Percentiles rank a stretch among this genome's conserved stretches.
Conservation (phyloP, 1,140 invertebrate species). For the Drosophila oshimai region DNA sequence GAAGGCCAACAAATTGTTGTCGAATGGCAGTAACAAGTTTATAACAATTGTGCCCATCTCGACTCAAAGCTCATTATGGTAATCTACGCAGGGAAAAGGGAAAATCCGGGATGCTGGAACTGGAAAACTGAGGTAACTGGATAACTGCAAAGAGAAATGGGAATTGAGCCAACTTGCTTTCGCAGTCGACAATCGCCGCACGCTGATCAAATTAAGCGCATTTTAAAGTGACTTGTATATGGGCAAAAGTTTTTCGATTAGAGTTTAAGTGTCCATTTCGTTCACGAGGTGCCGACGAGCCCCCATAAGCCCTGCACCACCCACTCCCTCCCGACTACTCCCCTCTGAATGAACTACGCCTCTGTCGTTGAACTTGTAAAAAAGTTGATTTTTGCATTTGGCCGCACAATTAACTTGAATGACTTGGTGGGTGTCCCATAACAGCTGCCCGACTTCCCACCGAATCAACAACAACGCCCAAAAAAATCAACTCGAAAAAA, state of each 20-base stretch:
- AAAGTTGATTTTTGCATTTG: constrained; percentile 80
- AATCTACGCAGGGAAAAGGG: constrained; percentile 47
- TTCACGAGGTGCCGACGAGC: constrained; percentile 72
- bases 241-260: constrained; percentile 80
- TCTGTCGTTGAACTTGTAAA: constrained; percentile 51
- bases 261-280: constrained; percentile 79
- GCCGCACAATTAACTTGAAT: constrained; percentile 79
- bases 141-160: constrained; percentile 8
- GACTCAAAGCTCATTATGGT: constrained; percentile 67
- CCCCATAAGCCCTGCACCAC: neutral
- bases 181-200: constrained; percentile 65
- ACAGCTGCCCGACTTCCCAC: constrained; percentile 63
- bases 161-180: constrained; percentile 11
- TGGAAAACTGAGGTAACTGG: constrained; percentile 14
- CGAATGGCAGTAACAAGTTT: constrained; percentile 71
- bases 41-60: constrained; percentile 54
- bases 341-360: neutral
- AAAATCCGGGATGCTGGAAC: neutral
- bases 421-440: constrained; percentile 51
- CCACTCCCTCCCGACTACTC: too few species aligned
- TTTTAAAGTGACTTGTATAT: constrained; percentile 82
- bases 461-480: constrained; percentile 42
- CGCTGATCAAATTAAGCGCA: constrained; percentile 80
- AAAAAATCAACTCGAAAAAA: constrained; percentile 9
- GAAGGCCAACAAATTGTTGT: constrained; percentile 53